These are phyloP conservation scores for Ornithoptera priamus DNA, from an alignment of 2,888 invertebrate species.

Conservation along the genomic window DNA sequence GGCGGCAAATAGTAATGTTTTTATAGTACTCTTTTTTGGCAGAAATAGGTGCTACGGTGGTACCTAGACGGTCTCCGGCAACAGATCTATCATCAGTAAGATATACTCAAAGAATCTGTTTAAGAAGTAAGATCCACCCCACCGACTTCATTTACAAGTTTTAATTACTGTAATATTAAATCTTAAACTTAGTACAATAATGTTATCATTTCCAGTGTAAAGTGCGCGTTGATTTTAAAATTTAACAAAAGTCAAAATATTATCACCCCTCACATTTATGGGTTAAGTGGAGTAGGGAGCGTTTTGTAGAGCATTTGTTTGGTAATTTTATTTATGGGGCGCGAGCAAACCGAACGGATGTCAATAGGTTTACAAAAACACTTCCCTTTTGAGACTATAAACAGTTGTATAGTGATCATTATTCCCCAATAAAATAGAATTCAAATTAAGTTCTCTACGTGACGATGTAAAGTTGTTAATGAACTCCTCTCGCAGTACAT, in stretches of 20 bases:
- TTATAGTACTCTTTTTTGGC: too few relatives aligned
- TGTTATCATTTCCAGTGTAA: slow-evolving; percentile 35
- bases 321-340: slow-evolving; percentile 76
- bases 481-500: slow-evolving; percentile 43
- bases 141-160: too few relatives aligned
- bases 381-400: too few relatives aligned
- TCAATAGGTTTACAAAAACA: slow-evolving; percentile 32
- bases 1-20: too few relatives aligned
- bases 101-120: too few relatives aligned
- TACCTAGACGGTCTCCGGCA: too few relatives aligned
- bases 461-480: slow-evolving; percentile 25
- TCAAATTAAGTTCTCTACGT: slow-evolving; percentile 2
- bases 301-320: slow-evolving; percentile 57
- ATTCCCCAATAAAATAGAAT: slow-evolving; percentile 28
- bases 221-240: slow-evolving; percentile 24
- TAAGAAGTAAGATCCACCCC: too few relatives aligned
- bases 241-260: slow-evolving; percentile 70
- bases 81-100: too few relatives aligned
- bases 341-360: slow-evolving; percentile 55
- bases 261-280: slow-evolving; percentile 61
- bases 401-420: slow-evolving; percentile 14
- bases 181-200: too few relatives aligned
- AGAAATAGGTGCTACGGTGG: too few relatives aligned
- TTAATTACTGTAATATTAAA: too few relatives aligned
- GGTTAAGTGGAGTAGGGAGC: slow-evolving; percentile 67